Percentiles rank a stretch among this genome's conserved stretches.
Evolutionary conservation across 2,113 vertebrate genomes (phyloP).

Genomic region (Vanacampus margaritifer): DNA sequence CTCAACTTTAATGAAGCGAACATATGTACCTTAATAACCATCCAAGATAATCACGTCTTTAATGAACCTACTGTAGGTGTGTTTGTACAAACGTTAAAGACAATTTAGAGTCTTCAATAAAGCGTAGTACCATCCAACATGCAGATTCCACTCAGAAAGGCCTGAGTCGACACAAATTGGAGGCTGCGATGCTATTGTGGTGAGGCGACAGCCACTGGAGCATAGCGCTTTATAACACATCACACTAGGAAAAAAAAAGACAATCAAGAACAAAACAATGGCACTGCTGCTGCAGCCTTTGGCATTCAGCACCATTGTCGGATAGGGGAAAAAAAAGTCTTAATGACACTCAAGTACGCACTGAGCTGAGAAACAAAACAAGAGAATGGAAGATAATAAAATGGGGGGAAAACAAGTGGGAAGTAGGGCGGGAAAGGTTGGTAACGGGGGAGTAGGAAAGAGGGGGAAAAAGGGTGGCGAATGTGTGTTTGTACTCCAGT

Average conservation of each 20-base stretch:
- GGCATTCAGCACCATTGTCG: constrained; percentile 45
- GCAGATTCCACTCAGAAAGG: neutral
- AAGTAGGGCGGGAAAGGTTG: neutral
- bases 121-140: neutral
- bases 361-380: constrained; percentile 36
- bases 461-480: neutral
- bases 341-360: constrained; percentile 61
- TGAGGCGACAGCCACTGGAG: neutral
- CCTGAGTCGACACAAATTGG: neutral
- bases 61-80: neutral
- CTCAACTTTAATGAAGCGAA: neutral
- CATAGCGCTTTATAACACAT: neutral
- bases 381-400: constrained; percentile 30
- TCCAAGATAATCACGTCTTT: neutral
- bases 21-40: neutral
- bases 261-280: constrained; percentile 27
- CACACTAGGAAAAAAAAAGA: constrained; percentile 6
- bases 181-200: neutral
- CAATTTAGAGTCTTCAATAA: neutral
- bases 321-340: constrained; percentile 36
- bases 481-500: neutral
- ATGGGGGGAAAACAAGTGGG: neutral
- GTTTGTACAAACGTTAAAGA: neutral
- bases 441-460: neutral
- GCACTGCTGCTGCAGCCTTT: constrained; percentile 27